These are phyloP conservation scores for Hippopotamus amphibius DNA, from an alignment of 2,113 vertebrate species.

Conservation along the genomic window DNA sequence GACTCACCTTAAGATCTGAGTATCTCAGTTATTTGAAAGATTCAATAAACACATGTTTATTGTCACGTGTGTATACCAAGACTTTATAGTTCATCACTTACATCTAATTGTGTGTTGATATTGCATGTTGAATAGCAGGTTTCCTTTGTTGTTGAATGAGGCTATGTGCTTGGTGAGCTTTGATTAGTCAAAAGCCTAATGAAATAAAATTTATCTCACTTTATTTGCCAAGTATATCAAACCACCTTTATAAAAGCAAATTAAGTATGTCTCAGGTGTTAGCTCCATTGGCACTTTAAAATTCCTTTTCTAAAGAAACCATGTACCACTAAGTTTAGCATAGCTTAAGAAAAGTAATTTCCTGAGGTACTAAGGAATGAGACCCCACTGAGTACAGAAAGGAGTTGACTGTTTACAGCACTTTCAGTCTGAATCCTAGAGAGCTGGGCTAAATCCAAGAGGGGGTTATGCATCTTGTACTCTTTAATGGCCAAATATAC, in stretches of 20 bases:
- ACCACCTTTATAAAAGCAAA: neutral
- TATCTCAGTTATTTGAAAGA: neutral
- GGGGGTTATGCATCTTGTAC: neutral
- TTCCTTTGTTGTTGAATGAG: neutral
- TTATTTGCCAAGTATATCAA: neutral
- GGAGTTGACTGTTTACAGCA: neutral
- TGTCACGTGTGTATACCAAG: neutral
- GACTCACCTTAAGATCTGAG: neutral
- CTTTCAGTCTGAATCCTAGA: neutral
- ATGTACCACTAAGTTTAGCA: neutral
- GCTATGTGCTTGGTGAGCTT: neutral
- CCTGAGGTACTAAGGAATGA: neutral
- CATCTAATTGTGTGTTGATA: neutral
- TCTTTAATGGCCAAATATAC: neutral
- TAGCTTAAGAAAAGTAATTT: conserved; percentile 25
- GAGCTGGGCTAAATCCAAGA: neutral
- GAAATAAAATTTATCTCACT: neutral
- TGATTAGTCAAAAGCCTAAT: conserved; percentile 25
- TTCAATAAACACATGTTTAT: neutral
- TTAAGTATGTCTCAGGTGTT: neutral
- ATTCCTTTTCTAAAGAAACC: neutral
- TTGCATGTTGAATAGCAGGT: neutral
- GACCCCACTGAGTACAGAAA: neutral
- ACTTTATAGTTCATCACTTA: neutral
- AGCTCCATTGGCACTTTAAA: conserved; percentile 22